phyloP scores from a whole-genome alignment of 2,113 vertebrate genomes.

The Pomatostomus ruficeps region DNA sequence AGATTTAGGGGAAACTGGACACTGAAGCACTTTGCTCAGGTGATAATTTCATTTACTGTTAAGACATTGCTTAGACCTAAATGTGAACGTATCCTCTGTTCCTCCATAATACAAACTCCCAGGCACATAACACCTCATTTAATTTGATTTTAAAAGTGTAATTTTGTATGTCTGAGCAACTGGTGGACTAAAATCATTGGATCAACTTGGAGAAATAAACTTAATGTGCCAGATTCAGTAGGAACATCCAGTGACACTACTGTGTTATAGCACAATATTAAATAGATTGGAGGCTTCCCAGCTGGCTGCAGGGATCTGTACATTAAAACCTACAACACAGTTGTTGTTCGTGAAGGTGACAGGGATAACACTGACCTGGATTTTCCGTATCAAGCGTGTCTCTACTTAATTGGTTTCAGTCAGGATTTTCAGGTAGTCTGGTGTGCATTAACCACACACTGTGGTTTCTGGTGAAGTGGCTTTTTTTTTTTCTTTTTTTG shows the following conservation, averaged over 20 bases:
- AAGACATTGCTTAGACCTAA: neutral
- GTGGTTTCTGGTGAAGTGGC: neutral
- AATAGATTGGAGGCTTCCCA: neutral
- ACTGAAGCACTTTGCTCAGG: neutral
- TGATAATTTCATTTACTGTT: conserved; percentile 26
- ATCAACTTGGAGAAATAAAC: neutral
- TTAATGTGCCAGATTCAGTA: neutral
- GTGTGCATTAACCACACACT: neutral
- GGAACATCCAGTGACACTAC: neutral
- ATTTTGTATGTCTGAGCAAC: neutral
- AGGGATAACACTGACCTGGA: neutral
- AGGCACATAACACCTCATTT: neutral
- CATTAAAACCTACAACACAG: neutral
- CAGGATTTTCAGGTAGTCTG: neutral
- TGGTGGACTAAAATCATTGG: neutral
- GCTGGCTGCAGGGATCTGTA: neutral
- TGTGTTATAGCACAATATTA: neutral
- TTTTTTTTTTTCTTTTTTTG: neutral
- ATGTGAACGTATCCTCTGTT: neutral
- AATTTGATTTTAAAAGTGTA: neutral
- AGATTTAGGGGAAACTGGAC: neutral
- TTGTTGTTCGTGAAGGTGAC: neutral
- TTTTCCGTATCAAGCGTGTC: rapidly evolving
- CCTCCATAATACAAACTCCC: neutral
- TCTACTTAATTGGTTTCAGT: neutral